phyloP scores from a whole-genome alignment of 1,140 invertebrate genomes.

The Drosophila arizonae region DNA sequence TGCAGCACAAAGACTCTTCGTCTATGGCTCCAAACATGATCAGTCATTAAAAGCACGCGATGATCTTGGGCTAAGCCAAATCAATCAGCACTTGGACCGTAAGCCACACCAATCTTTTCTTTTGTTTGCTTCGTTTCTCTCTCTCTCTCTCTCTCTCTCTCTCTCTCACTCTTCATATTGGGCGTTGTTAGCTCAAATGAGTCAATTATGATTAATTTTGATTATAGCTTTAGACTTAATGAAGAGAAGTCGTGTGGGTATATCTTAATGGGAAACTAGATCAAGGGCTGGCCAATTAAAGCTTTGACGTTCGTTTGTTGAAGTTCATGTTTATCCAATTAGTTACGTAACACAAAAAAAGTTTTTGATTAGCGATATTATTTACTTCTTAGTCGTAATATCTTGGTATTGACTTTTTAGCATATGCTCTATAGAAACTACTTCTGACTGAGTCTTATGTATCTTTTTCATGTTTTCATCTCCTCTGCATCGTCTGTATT shows the following conservation, averaged over 20 bases:
- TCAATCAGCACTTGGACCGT: constrained; percentile 31
- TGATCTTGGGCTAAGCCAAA: constrained; percentile 30
- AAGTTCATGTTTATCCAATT: neutral
- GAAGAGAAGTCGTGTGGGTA: neutral
- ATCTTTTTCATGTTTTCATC: too few relatives aligned
- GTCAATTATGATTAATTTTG: constrained; percentile 15
- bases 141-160: neutral
- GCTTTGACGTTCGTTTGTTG: neutral
- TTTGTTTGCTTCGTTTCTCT: neutral
- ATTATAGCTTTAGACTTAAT: neutral
- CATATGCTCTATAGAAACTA: too few relatives aligned
- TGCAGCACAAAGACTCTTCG: constrained; percentile 35
- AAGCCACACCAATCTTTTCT: constrained; percentile 11
- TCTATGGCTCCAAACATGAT: constrained; percentile 28
- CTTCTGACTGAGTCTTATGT: too few relatives aligned
- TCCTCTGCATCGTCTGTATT: too few relatives aligned
- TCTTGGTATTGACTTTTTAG: too few relatives aligned
- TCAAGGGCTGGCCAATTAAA: constrained; percentile 12
- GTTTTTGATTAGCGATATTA: neutral
- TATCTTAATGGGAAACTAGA: neutral
- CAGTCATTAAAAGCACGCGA: constrained; percentile 44
- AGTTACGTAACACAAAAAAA: neutral
- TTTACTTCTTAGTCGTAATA: too few relatives aligned
- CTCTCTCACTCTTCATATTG: constrained; percentile 8
- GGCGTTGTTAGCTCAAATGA: constrained; percentile 22